Conservation (phyloP, 2,113 vertebrate species). For the Desmodus rotundus region DNA sequence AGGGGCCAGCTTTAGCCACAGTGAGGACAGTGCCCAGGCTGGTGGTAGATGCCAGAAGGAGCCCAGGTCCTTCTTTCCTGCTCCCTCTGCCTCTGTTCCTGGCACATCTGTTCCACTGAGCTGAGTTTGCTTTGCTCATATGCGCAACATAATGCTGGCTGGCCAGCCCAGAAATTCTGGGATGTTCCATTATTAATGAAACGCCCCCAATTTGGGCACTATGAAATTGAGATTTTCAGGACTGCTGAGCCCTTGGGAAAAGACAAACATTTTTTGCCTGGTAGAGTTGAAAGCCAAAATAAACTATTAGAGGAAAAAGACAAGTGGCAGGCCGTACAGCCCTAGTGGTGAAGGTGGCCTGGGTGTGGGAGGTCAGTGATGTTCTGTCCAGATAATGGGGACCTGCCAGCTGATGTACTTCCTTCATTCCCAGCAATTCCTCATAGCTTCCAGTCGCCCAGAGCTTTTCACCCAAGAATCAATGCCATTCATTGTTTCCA, state of each 20-base stretch:
- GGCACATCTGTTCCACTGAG: fast-evolving
- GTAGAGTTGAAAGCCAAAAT: neutral
- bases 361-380: neutral
- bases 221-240: neutral
- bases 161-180: neutral
- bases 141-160: neutral
- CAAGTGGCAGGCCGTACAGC: neutral
- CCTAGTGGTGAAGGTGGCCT: neutral
- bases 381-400: neutral
- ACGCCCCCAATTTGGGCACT: neutral
- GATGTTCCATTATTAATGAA: neutral
- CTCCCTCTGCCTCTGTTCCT: neutral
- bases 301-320: neutral
- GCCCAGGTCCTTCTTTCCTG: neutral
- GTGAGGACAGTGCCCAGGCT: neutral
- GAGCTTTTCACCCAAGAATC: neutral
- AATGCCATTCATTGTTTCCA: neutral
- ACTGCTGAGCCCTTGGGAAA: neutral
- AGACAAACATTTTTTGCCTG: neutral
- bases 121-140: neutral
- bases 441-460: neutral
- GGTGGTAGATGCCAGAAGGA: neutral
- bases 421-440: neutral
- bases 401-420: neutral
- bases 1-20: neutral